These are phyloP conservation scores for Barypeithes pellucidus DNA, from an alignment of 2,888 invertebrate genomes.

Conservation along the genomic window DNA sequence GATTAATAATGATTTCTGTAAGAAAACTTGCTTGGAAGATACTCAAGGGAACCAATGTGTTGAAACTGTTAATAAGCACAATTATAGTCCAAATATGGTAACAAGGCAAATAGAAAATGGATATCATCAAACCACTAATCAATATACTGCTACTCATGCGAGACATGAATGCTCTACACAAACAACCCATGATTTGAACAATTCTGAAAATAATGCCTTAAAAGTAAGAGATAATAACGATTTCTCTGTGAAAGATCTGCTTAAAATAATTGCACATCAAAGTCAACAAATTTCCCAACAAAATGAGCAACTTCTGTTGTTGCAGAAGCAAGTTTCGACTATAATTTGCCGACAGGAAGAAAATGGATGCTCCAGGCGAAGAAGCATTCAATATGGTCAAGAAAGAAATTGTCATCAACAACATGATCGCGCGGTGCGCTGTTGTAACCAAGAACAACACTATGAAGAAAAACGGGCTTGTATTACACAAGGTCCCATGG, in stretches of 20 bases:
- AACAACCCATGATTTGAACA: conserved; percentile 48
- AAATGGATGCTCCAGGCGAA: conserved; percentile 46
- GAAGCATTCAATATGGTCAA: conserved; percentile 6
- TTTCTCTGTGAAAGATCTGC: conserved; percentile 75
- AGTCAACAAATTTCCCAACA: conserved; percentile 77
- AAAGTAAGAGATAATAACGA: conserved; percentile 66
- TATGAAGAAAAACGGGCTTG: background rate
- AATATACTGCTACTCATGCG: conserved; percentile 27
- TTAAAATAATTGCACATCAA: conserved; percentile 78
- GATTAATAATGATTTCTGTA: background rate
- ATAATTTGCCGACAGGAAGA: conserved; percentile 68
- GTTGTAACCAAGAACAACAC: background rate
- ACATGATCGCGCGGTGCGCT: background rate
- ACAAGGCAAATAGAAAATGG: background rate
- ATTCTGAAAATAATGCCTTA: conserved; percentile 38
- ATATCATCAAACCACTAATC: background rate
- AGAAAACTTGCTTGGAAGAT: background rate
- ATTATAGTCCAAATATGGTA: background rate
- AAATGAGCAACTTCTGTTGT: conserved; percentile 77
- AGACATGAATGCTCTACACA: conserved; percentile 52
- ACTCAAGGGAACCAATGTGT: background rate
- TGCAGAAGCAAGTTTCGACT: conserved; percentile 79
- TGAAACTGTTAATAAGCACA: background rate
- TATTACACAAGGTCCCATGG: background rate
- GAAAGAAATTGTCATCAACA: conserved; percentile 19